Percentiles rank a stretch among this genome's conserved stretches.
Conservation (phyloP, 2,113 vertebrate species). For the Plotosus lineatus region DNA sequence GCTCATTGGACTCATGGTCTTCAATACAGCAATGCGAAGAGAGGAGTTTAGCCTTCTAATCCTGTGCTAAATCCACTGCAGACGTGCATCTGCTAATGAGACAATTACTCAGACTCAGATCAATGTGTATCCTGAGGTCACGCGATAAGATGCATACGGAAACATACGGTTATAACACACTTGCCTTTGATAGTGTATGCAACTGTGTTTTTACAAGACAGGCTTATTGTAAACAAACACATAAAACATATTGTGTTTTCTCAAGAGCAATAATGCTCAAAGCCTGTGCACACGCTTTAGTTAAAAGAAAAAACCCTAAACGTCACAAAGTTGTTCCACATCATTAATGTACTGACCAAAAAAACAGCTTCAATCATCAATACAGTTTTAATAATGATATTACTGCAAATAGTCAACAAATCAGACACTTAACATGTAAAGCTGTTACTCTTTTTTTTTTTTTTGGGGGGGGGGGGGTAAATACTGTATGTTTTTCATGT, state of each 20-base stretch:
- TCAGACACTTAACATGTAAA: neutral
- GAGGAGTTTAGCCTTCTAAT: constrained; percentile 48
- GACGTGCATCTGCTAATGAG: constrained; percentile 49
- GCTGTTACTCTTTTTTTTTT: no score
- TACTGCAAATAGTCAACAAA: neutral
- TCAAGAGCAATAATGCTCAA: neutral
- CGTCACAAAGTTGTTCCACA: neutral
- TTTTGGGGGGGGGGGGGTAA: no score
- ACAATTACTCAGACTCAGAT: constrained; percentile 46
- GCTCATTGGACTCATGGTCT: neutral
- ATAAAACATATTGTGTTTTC: neutral
- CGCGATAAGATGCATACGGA: neutral
- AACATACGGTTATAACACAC: neutral
- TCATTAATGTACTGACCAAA: neutral
- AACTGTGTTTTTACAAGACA: neutral
- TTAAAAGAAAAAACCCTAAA: neutral
- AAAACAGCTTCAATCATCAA: neutral
- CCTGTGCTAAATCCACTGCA: constrained; percentile 48
- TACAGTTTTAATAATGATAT: neutral
- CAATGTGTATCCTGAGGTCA: constrained; percentile 23
- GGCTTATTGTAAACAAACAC: neutral
- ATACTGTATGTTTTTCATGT: no score
- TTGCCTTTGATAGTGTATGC: neutral
- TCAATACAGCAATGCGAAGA: neutral
- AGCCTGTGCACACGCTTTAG: neutral